Conservation (phyloP, 1,140 invertebrate species). For the Hylyphantes graminicola region DNA sequence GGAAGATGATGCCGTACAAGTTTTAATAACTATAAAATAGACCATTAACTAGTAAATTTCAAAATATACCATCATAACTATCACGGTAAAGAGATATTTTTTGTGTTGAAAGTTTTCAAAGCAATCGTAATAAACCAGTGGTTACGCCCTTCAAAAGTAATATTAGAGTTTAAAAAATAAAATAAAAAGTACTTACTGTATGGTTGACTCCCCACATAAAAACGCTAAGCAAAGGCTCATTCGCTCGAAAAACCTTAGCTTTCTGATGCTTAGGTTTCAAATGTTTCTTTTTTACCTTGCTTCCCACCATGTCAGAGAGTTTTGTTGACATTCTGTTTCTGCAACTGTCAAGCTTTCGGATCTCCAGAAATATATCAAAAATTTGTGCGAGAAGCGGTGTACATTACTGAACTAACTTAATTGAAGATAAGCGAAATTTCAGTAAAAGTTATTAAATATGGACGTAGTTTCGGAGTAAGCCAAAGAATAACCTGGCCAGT, state of each 20-base stretch:
- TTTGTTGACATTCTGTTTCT: slow-evolving; percentile 46
- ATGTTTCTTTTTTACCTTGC: slow-evolving; percentile 93
- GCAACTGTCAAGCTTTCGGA: neutral
- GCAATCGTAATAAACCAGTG: too few species aligned
- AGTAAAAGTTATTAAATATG: neutral
- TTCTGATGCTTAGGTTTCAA: slow-evolving; percentile 97
- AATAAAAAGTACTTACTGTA: slow-evolving; percentile 72
- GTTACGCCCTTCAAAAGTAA: too few species aligned
- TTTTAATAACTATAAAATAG: too few species aligned
- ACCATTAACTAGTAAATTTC: too few species aligned
- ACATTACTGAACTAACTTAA: neutral
- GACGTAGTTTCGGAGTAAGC: slow-evolving; percentile 10
- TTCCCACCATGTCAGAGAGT: slow-evolving; percentile 40
- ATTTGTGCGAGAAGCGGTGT: neutral
- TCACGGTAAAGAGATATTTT: too few species aligned
- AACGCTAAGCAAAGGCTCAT: slow-evolving; percentile 97
- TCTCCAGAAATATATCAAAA: neutral
- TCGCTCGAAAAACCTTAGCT: slow-evolving; percentile 97
- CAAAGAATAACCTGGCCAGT: slow-evolving; percentile 6
- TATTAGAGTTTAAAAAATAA: neutral
- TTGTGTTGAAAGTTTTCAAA: too few species aligned
- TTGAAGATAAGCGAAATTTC: neutral
- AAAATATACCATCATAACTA: too few species aligned
- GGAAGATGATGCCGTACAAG: too few species aligned
- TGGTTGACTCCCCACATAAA: slow-evolving; percentile 99